Base-by-base conservation (phyloP, 2,797 vertebrate species). In the Sciaenops ocellatus region DNA sequence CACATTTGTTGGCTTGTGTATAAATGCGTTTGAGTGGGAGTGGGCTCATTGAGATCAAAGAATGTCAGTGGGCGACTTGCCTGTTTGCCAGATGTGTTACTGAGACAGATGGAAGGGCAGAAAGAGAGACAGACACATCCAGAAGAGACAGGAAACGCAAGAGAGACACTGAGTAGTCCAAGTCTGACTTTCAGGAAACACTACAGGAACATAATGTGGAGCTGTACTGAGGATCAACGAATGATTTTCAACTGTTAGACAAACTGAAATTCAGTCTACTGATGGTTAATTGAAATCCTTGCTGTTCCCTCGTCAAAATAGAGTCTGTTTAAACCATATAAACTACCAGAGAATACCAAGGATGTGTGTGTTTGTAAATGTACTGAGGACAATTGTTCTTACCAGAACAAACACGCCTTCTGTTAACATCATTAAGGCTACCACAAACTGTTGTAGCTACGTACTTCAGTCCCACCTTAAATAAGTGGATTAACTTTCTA, bases 141-240 rank as follows among this genome's bases (percentile, higher is more conserved):
- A 48, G 11, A 64, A 38, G 46, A 57, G 16, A 30, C 24, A 8
- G 18, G 38, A 69, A 38, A 20, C 18, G 7, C 34, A 41, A 28
- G n/a, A 3, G 1, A 55, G 55, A 42, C 7, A 8, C 0, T 38
- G 52, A 20, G 26, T 1, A 56, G 59, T 54, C 12, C n/a, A 38
- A 13, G 26, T 55, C 56, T 28, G 38, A 38, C 24, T 38, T 38
- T 6, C 26, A 65, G 34, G 54, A 80, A 65, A 60, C 17, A 42
- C 17, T 10, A 22, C n/a, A n/a, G n/a, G n/a, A n/a, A n/a, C n/a
- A n/a, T n/a, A n/a, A n/a, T 12, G 1, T 1, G 3, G 7, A 7
- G 44, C 56, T 26, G 46, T 1, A 70, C 24, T 46, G 20, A 41
- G 5, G 57, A 20, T 56, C 11, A 24, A 38, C 26, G 10, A 18